Base-by-base conservation (phyloP, 2,113 vertebrate species). In the Etheostoma cragini region DNA sequence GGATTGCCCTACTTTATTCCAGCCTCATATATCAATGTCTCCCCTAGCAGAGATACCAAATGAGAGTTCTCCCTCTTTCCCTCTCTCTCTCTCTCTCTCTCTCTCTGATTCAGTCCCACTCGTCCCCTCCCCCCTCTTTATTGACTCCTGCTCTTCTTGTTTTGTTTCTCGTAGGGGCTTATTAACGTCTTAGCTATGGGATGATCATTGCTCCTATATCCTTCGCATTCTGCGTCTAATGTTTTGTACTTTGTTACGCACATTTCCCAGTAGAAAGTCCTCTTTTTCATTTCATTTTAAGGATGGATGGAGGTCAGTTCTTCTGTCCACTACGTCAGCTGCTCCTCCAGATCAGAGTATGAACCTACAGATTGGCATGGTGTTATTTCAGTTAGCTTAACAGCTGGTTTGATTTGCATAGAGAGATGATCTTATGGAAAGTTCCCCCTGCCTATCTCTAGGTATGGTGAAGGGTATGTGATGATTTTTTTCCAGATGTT, bases 1-100 rank as follows among this genome's bases (percentile, higher is more conserved):
- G 84, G 78, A 69, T 87, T 89, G 84, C 72, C 87, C 88, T 87
- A 84, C 69, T 88, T 92, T 78, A 81, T 78, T 64, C 56, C 17
- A 21, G 80, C 67, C 79, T 89, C 87, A 87, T 88, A 81, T 46
- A 87, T 89, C 86, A 88, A 63, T 80, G 54, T 84, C 74, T 86
- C 68, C 54, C 72, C 70, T 65, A 30, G 11, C 72, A 57, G 60
- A 56, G 46, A 81, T 77, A 57, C 56, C 60, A 63, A 85, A 78
- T 38, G 76, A 83, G 74, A 60, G 24, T 66, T 57, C 21, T 33
- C 45, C 47, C 60, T 49, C 22, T 14, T 12, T 15, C 8, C 10
- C 38, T 38, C 38, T 38, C 53, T 54, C 22, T 14, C n/a, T 5
- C 22, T 5, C 22, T 2, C 53, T 13, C 13, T 14, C 56, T 21